Conservation (phyloP, 2,113 vertebrate species). For the Pyrgilauda ruficollis region DNA sequence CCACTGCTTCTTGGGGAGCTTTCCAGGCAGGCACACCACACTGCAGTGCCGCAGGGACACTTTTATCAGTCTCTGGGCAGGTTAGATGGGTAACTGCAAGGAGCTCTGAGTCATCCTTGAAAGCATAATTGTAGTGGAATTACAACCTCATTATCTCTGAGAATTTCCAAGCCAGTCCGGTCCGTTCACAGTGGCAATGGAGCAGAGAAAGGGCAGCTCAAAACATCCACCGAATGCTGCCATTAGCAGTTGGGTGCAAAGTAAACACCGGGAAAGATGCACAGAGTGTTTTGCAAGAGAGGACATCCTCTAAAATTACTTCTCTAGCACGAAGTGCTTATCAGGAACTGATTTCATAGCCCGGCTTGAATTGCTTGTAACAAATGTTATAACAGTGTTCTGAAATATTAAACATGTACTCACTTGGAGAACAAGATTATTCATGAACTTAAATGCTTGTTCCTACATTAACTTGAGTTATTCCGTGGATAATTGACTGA, state of each 20-base stretch:
- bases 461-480: background rate
- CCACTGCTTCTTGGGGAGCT: fast-evolving
- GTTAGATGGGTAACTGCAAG: background rate
- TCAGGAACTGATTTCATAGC: background rate
- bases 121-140: background rate
- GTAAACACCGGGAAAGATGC: background rate
- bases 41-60: background rate
- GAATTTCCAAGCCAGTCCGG: background rate
- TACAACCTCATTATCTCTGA: background rate
- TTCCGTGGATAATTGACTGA: background rate
- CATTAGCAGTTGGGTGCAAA: background rate
- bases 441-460: background rate
- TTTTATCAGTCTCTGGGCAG: background rate
- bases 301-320: background rate
- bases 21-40: background rate
- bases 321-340: background rate
- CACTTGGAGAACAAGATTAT: background rate
- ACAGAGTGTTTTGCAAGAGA: background rate
- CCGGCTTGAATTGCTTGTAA: background rate
- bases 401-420: background rate
- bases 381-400: background rate
- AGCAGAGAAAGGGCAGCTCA: background rate
- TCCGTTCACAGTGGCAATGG: background rate
- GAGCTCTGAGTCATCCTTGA: background rate
- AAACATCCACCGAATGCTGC: background rate